Conservation (phyloP, 2,797 vertebrate genomes). For the Rhodeus uyekii region DNA sequence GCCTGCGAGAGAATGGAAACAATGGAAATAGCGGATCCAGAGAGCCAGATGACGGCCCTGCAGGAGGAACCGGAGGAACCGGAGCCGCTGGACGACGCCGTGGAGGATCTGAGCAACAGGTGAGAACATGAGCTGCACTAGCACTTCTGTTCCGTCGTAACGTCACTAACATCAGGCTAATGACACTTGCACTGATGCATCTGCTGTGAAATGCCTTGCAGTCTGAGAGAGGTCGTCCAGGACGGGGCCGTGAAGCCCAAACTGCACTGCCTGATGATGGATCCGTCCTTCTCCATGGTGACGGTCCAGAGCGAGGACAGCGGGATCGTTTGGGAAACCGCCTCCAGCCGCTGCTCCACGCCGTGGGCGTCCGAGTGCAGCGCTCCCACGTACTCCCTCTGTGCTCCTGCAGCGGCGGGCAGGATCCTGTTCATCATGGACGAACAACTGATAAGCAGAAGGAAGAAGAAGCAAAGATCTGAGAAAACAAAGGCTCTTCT, state of each 20-base stretch:
- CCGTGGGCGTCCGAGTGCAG: constrained; percentile 86
- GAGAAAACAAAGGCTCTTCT: constrained; percentile 40
- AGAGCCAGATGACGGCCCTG: constrained; percentile 48
- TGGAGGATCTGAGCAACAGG: constrained; percentile 75
- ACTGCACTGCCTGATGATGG: constrained; percentile 90
- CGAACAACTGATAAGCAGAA: constrained; percentile 79
- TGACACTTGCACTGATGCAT: neutral
- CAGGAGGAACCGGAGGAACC: constrained; percentile 33
- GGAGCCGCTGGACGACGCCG: constrained; percentile 59
- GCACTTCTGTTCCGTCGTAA: too few species aligned
- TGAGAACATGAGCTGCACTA: too few species aligned
- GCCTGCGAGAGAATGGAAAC: constrained; percentile 20
- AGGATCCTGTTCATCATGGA: constrained; percentile 89
- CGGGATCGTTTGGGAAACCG: constrained; percentile 91
- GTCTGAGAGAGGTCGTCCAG: constrained; percentile 83
- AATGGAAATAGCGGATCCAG: constrained; percentile 53
- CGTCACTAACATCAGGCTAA: too few species aligned
- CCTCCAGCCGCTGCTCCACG: constrained; percentile 81
- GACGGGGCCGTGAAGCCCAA: constrained; percentile 83
- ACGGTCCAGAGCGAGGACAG: constrained; percentile 92
- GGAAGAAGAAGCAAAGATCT: constrained; percentile 66
- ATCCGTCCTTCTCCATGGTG: constrained; percentile 92
- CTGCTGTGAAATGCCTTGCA: constrained; percentile 59
- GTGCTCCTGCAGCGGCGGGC: constrained; percentile 80
- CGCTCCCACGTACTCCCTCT: constrained; percentile 64